Percentiles rank a stretch among this genome's conserved stretches.
Conservation (phyloP, 37 sponge, comb jelly and placozoan species). For the Oscarella lobularis region DNA sequence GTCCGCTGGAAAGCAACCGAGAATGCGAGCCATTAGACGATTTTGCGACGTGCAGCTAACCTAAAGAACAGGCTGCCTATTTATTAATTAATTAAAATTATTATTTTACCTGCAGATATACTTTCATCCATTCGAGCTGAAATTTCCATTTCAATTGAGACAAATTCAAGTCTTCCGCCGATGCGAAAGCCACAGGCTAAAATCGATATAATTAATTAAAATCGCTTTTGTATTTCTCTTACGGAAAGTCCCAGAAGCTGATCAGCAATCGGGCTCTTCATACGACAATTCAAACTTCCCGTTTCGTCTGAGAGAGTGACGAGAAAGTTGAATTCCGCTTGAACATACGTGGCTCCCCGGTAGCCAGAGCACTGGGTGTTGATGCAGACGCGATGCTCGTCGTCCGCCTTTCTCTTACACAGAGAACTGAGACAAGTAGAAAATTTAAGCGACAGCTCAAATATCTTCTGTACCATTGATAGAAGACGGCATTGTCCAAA, state of each 20-base stretch:
- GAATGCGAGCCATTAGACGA: neutral
- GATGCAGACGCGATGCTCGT: neutral
- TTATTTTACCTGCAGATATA: conserved; percentile 2
- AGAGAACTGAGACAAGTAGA: neutral
- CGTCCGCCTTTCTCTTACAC: neutral
- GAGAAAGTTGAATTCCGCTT: neutral
- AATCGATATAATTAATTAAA: no score
- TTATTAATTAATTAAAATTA: no score
- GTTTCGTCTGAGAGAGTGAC: neutral
- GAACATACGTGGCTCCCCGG: neutral
- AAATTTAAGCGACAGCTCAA: no score
- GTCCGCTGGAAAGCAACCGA: neutral
- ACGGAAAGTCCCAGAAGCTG: neutral
- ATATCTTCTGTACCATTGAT: no score
- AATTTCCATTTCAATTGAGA: neutral
- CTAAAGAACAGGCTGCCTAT: no score
- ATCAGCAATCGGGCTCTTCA: neutral
- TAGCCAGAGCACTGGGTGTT: neutral
- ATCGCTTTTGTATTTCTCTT: no score
- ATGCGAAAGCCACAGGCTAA: no score
- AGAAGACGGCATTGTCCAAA: no score
- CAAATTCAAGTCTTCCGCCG: no score
- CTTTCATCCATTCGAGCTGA: neutral
- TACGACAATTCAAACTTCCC: neutral
- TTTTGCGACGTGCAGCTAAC: no score